Base-by-base conservation (phyloP, 1,140 invertebrate species). In the Phymastichus coffea region DNA sequence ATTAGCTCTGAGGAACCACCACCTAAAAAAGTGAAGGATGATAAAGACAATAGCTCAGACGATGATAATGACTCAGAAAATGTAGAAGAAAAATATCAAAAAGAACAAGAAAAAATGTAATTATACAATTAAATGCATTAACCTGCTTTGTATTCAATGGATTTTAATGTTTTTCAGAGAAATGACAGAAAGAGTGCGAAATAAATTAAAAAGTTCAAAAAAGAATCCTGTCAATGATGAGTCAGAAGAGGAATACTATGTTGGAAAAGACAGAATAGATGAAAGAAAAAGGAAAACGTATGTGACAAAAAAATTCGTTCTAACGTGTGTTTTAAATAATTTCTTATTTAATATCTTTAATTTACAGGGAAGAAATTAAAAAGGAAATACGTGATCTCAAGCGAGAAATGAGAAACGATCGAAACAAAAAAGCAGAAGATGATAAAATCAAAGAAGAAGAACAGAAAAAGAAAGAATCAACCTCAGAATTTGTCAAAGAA, bases 361-460 rank as follows among this genome's bases (percentile, higher is more conserved):
- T 57, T 43, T 3, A 17, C 67, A 93, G 92, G 57, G 85, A 88
- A 66, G 86, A 89, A 70, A 88, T 94, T 54, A 85, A 85, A 46
- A 85, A 88, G 70, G 87, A 93, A 83, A 90, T 91, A 37, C 83
- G 84, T 57, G 81, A 86, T 33, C 76, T 94, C 0, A 90, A 90
- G 72, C 87, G 84, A 69, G 86, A 88, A 57, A 78, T 87, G 35
- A 80, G 81, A 53, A 75, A 80, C 66, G 87, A 89, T 71, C 86
- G 85, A 77, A 79, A 77, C 62, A 85, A 79, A 70, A 86, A 85
- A 67, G 78, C 83, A 46, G 67, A 80, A 23, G 74, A 80, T 41
- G 70, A 78, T 53, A 70, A 81, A 68, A 62, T 79, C 58, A 72
- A 78, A 57, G 68, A 79, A 57, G 78, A 82, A 44, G 65, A 82